Percentiles rank a stretch among this genome's conserved stretches.
Conservation (phyloP, 2,797 vertebrate species). For the Hydrophis major region DNA sequence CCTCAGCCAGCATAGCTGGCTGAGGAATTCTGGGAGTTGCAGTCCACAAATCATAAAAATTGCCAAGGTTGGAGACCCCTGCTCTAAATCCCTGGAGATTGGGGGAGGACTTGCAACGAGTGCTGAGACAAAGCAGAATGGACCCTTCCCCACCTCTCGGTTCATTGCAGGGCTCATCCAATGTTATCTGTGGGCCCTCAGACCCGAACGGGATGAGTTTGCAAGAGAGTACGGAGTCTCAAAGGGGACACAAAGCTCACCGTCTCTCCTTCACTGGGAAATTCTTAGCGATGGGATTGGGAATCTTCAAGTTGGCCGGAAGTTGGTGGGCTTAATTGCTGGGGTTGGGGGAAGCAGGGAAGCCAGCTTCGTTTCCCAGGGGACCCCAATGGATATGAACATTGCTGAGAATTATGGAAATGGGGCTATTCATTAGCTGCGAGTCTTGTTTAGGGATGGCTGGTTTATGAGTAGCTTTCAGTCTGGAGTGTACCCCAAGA, state of each 20-base stretch:
- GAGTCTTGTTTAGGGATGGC: neutral
- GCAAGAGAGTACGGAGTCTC: neutral
- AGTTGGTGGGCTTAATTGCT: neutral
- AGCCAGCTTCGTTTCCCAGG: neutral
- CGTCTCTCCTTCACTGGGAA: neutral
- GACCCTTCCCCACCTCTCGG: neutral
- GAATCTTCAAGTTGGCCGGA: neutral
- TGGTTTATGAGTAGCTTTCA: neutral
- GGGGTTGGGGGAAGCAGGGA: neutral
- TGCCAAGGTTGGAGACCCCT: no score
- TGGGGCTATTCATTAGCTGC: neutral
- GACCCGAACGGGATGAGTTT: neutral
- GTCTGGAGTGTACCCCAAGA: neutral
- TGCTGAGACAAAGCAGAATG: neutral
- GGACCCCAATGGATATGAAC: rapidly evolving
- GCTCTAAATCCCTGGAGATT: neutral
- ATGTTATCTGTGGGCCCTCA: neutral
- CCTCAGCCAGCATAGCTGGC: no score
- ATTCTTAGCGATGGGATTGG: neutral
- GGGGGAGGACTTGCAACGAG: neutral
- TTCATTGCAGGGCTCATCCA: neutral
- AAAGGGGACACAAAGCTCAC: neutral
- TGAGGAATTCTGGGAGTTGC: no score
- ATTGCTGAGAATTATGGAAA: neutral
- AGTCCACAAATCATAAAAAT: no score